Evolutionary conservation across 1,140 invertebrate species (phyloP), one percentile per base, ranked within the genome.

Genomic region (Cydia strobilella): DNA sequence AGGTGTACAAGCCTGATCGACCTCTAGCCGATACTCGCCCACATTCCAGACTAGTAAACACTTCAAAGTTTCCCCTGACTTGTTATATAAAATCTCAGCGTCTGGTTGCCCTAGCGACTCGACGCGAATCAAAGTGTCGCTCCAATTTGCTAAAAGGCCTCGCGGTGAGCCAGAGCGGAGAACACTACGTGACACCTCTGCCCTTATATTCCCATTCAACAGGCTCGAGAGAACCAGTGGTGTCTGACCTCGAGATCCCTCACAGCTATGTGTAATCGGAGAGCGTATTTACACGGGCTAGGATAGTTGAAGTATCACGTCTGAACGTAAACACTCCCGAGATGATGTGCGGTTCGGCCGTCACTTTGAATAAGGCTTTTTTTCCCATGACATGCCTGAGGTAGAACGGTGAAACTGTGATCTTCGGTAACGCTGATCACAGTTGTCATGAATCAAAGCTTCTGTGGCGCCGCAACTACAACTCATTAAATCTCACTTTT

Each of bases 131-230:
- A 75, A 81, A 81, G 79, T 74, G 81, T 82, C 79, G 73, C 65
- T 78, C 76, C 82, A 86, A 90, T 90, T 85, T 89, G 79, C 82
- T 90, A 88, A 90, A 88, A 89, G 87, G 84, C 79, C 88, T 87
- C 83, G 12, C 76, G 74, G 73, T 79, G 80, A 81, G 74, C 74
- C 79, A 79, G 62, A 73, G 74, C 76, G 80, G n/a, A 72, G 76
- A 83, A 84, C 74, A 79, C 76, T 84, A 84, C 83, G 84, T 81
- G 85, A 89, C 80, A 83, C 82, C 75, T 80, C 42, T 77, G 76
- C 79, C 79, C 4, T 13, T 45, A 45, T 45, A 45, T 45, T 18
- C 15, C 51, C 6, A 54, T 18, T 12, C 15, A 6, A 7, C 1
- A 54, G 15, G 15, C 4, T 18, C 51, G 5, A 51, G n/a, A 35